A percentile compares a stretch with the other conserved stretches of the same genome.
phyloP scores from a whole-genome alignment of 2,113 vertebrate genomes.

The Empidonax traillii region DNA sequence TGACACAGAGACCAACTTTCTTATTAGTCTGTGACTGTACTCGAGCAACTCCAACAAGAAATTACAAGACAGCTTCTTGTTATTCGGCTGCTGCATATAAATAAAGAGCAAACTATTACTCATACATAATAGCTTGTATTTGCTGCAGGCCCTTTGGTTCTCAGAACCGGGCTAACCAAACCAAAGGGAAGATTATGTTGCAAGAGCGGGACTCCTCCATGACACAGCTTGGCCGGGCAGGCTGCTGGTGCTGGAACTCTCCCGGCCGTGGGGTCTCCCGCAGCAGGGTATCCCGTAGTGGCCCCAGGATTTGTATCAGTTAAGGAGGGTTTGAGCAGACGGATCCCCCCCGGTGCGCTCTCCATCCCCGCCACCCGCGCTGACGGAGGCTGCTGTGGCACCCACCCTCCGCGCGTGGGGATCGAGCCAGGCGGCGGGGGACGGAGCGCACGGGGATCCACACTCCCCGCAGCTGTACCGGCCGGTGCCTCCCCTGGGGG shows the following conservation, averaged over 20 bases:
- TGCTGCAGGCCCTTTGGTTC: background rate
- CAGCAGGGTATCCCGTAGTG: accelerated
- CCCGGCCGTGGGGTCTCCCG: background rate
- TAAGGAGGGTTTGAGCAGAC: background rate
- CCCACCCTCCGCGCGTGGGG: background rate
- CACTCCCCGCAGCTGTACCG: background rate
- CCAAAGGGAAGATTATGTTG: background rate
- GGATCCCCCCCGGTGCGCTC: too few species aligned
- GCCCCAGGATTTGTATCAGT: background rate
- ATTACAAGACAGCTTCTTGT: background rate
- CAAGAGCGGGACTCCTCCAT: background rate
- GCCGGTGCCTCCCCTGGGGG: background rate
- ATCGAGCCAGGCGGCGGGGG: constrained; percentile 4
- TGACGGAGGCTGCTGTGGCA: background rate
- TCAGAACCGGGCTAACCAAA: background rate
- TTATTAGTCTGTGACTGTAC: background rate
- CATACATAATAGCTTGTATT: background rate
- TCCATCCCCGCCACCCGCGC: background rate
- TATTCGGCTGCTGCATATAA: background rate
- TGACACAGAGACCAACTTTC: background rate
- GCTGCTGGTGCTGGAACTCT: background rate
- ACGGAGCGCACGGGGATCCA: background rate
- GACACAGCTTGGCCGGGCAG: background rate
- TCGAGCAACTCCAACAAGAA: background rate
- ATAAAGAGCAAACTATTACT: constrained; percentile 14